Base-by-base conservation (phyloP, 2,113 vertebrate genomes). In the Myotis yumanensis region DNA sequence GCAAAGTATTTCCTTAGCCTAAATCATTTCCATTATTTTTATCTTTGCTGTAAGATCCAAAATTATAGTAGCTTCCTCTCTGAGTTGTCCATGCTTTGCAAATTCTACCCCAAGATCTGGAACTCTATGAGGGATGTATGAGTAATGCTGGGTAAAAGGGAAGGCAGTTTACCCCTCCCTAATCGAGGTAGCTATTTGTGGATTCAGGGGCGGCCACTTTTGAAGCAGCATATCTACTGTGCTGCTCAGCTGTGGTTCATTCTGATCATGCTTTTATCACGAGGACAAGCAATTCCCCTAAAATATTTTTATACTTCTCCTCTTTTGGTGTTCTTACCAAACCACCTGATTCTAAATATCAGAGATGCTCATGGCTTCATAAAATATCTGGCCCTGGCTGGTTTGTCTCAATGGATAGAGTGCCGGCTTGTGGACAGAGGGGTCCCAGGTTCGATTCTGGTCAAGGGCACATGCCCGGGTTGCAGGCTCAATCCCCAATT, bases 201-300 rank as follows among this genome's bases (percentile, higher is more conserved):
- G 88, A 25, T 76, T 80, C 51, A 40, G 28, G 77, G 77, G n/a
- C n/a, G 54, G 35, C 46, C 4, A 0, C 77, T 48, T 85, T 93
- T 79, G 83, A 89, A 79, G 18, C 25, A 35, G 25, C 4, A 0
- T 54, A n/a, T 71, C 91, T 77, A 20, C n/a, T 84, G 8, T 57
- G 25, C 28, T 59, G 6, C 20, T 81, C 77, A 90, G 90, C 68
- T 95, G 82, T 54, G 64, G 28, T 43, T 90, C 77, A 83, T 94
- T 96, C 81, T 80, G 28, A 86, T 90, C 76, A 93, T 93, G 93
- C 96, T 82, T 95, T 93, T 51, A 32, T 52, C n/a, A 46, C 1
- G 20, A 82, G 79, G 40, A 86, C 59, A 89, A 89, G 37, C 72
- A 83, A 95, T 95, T 85, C 80, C 86, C 73, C 80, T 48, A 71